phyloP scores from a whole-genome alignment of 1,140 invertebrate species.

The Drosophila azteca region DNA sequence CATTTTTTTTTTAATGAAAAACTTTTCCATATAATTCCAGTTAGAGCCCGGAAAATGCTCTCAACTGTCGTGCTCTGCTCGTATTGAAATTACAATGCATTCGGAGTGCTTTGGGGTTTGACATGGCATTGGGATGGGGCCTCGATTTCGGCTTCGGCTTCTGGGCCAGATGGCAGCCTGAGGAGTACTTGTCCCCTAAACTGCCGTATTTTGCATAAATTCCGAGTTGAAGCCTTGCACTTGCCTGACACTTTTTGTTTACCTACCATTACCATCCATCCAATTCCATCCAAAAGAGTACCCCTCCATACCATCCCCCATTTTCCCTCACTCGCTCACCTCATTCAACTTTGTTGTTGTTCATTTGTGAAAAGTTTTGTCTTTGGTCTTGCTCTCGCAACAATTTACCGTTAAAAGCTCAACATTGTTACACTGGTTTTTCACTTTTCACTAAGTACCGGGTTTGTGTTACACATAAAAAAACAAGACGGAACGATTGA shows the following conservation, averaged over 20 bases:
- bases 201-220: constrained; percentile 76
- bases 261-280: constrained; percentile 14
- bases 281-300: background rate
- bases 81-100: constrained; percentile 62
- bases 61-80: constrained; percentile 15
- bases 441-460: constrained; percentile 79
- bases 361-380: constrained; percentile 73
- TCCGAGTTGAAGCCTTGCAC: constrained; percentile 73
- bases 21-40: constrained; percentile 34
- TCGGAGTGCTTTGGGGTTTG: constrained; percentile 26
- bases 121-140: background rate
- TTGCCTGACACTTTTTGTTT: constrained; percentile 79
- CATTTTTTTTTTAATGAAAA: constrained; percentile 6
- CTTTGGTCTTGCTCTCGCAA: constrained; percentile 61
- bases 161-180: background rate
- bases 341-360: constrained; percentile 64
- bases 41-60: constrained; percentile 27
- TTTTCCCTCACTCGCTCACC: constrained; percentile 23
- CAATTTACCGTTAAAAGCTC: constrained; percentile 78
- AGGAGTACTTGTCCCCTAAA: constrained; percentile 43
- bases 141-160: background rate
- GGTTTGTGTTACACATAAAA: constrained; percentile 76
- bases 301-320: background rate
- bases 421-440: constrained; percentile 80
- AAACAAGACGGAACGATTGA: background rate